These are phyloP conservation scores for Leptopilina myrica DNA, from an alignment of 2,888 invertebrate species.

Conservation along the genomic window DNA sequence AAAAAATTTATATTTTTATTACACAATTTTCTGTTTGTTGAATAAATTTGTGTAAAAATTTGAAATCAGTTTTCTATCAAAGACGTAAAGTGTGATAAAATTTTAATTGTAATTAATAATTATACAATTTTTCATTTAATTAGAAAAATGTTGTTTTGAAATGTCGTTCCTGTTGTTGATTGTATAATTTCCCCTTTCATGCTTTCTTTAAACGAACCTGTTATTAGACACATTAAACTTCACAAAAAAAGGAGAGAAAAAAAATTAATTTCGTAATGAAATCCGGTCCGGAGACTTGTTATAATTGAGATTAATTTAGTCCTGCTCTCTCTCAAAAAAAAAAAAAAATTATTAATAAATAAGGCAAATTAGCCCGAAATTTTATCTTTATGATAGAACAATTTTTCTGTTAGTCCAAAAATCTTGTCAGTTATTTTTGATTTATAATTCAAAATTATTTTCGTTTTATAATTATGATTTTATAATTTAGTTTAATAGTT, in stretches of 20 bases:
- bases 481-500: too few relatives aligned
- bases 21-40: too few relatives aligned
- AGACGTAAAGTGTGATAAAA: too few relatives aligned
- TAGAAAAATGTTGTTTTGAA: not conserved
- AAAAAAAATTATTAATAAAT: constrained; percentile 2
- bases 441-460: too few relatives aligned
- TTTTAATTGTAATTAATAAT: not conserved
- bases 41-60: too few relatives aligned
- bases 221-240: constrained; percentile 21
- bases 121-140: not conserved
- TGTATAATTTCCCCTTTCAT: constrained; percentile 6
- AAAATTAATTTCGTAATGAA: not conserved
- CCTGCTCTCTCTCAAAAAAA: not conserved
- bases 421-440: too few relatives aligned
- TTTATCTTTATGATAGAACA: not conserved
- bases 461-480: too few relatives aligned
- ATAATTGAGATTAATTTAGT: constrained; percentile 24
- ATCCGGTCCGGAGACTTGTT: constrained; percentile 25
- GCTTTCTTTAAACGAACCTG: not conserved
- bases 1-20: too few relatives aligned
- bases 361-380: not conserved
- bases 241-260: not conserved
- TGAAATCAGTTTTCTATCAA: too few relatives aligned
- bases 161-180: not conserved
- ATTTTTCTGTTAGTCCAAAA: too few relatives aligned